Evolutionary conservation across 2,797 vertebrate species (phyloP).

Genomic region (Ceyx erithaca): DNA sequence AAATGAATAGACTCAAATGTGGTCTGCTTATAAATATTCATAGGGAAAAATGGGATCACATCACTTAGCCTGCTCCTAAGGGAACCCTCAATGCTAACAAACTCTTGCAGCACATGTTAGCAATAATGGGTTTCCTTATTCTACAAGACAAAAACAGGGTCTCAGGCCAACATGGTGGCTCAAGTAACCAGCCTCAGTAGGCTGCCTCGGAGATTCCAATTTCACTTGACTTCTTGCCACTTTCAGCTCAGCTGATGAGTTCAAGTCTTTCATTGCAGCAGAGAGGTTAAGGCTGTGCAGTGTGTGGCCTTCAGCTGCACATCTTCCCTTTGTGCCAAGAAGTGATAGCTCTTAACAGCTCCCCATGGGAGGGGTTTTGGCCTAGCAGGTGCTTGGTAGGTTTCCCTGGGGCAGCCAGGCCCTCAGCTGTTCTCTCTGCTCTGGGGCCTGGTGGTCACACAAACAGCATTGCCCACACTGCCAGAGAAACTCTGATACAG

Average conservation of each 20-base stretch:
- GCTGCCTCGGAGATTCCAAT: conserved; percentile 40
- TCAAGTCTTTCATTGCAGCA: background rate
- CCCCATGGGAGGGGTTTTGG: background rate
- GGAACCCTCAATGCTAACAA: conserved; percentile 72
- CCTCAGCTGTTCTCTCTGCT: background rate
- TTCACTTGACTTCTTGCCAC: conserved; percentile 57
- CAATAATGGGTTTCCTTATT: conserved; percentile 81
- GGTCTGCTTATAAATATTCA: conserved; percentile 81
- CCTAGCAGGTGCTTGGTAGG: background rate
- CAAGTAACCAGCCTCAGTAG: conserved; percentile 65
- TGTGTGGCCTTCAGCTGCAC: conserved; percentile 11
- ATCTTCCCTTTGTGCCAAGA: fast-evolving
- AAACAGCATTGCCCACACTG: background rate
- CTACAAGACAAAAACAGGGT: conserved; percentile 77
- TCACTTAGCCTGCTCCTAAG: conserved; percentile 72
- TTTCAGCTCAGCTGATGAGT: conserved; percentile 12
- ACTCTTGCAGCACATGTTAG: conserved; percentile 75
- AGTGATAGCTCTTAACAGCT: background rate
- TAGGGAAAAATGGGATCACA: conserved; percentile 77
- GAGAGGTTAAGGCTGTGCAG: background rate
- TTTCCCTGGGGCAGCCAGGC: background rate
- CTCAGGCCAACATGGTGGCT: conserved; percentile 72
- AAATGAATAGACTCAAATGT: conserved; percentile 69
- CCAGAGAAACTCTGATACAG: background rate
- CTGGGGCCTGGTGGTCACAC: background rate